Evolutionary conservation across 2,888 invertebrate genomes (phyloP).

Genomic region (Sceliomorpha sp.): DNA sequence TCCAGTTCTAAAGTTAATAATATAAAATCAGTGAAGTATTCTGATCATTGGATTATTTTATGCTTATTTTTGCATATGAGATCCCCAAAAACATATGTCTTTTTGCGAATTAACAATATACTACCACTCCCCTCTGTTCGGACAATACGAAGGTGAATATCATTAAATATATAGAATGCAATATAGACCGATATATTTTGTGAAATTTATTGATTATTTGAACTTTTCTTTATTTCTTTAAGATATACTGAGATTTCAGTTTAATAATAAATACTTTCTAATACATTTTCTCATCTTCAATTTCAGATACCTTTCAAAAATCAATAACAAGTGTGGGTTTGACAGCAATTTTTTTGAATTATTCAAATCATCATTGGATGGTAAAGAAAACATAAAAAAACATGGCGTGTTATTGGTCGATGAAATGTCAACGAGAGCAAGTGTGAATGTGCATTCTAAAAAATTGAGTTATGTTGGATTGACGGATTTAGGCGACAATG

Average conservation of each 20-base stretch:
- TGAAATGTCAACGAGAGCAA: constrained; percentile 4
- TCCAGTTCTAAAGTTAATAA: constrained; percentile 3
- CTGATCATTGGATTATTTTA: constrained; percentile 1
- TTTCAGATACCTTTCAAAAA: too few species aligned
- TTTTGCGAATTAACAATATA: neutral
- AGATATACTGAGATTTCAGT: too few species aligned
- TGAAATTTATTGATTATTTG: neutral
- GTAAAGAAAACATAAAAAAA: too few species aligned
- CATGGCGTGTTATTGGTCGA: constrained; percentile 1
- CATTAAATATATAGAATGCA: neutral
- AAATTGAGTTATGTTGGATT: constrained; percentile 24
- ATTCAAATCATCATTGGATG: too few species aligned
- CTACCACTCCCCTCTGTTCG: constrained; percentile 1
- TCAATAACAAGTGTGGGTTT: too few species aligned
- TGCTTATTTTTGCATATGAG: neutral
- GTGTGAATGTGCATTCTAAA: constrained; percentile 15
- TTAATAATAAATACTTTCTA: too few species aligned
- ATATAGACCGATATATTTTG: neutral
- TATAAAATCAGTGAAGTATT: constrained; percentile 1
- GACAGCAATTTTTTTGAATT: too few species aligned
- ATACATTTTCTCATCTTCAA: too few species aligned
- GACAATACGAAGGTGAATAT: constrained; percentile 7
- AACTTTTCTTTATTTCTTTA: neutral
- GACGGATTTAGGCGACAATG: constrained; percentile 2
- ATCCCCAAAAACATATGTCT: neutral